A percentile compares a stretch with the other conserved stretches of the same genome.
phyloP scores from a whole-genome alignment of 1,140 invertebrate species.

The Lepidurus arcticus region DNA sequence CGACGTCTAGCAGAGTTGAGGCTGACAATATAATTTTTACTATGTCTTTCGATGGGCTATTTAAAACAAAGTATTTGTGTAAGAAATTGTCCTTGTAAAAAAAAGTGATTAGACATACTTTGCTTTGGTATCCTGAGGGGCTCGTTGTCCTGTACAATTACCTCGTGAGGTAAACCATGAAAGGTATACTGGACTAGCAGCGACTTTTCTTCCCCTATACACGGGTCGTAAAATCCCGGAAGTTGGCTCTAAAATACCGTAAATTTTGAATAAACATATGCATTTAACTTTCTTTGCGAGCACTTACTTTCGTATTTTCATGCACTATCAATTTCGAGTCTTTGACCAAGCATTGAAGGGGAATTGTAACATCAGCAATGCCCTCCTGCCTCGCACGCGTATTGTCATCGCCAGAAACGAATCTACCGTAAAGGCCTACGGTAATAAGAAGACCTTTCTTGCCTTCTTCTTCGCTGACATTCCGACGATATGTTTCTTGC shows the following conservation, averaged over 20 bases:
- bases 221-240: conserved; percentile 94
- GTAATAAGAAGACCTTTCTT: conserved; percentile 78
- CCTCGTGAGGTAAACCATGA: conserved; percentile 66
- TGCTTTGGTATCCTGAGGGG: conserved; percentile 66
- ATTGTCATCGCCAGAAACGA: conserved; percentile 34
- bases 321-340: conserved; percentile 81
- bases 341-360: conserved; percentile 86
- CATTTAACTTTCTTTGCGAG: background rate
- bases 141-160: conserved; percentile 73
- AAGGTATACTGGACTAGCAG: conserved; percentile 82
- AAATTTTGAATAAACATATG: background rate
- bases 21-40: background rate
- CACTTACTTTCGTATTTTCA: conserved; percentile 73
- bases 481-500: conserved; percentile 70
- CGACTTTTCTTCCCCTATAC: conserved; percentile 85
- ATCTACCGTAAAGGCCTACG: conserved; percentile 69
- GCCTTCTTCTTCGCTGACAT: conserved; percentile 66
- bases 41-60: conserved; percentile 31
- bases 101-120: conserved; percentile 47
- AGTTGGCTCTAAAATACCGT: conserved; percentile 68
- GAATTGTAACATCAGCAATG: conserved; percentile 64
- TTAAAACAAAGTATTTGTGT: conserved; percentile 1
- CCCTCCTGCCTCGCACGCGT: conserved; percentile 40
- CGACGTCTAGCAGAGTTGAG: conserved; percentile 23
- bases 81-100: background rate